Evolutionary conservation across 2,888 invertebrate genomes (phyloP).

Genomic region (Pammene fasciana): DNA sequence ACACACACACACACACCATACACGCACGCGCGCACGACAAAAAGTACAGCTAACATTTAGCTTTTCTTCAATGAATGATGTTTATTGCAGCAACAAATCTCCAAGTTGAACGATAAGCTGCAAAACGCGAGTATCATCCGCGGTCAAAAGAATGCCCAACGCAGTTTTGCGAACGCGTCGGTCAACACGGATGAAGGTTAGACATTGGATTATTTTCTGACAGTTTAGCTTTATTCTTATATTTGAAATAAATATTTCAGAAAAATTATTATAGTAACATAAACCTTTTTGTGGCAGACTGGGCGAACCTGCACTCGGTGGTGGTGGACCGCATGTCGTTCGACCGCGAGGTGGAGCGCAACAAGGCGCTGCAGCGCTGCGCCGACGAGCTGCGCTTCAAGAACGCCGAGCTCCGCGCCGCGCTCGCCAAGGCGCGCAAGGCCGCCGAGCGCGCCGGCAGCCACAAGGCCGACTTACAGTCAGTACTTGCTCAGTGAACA

Average conservation of each 20-base stretch:
- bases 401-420: conserved; percentile 72
- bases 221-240: too few species aligned
- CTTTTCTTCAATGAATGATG: not conserved
- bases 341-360: conserved; percentile 76
- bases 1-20: too few species aligned
- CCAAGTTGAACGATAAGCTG: conserved; percentile 58
- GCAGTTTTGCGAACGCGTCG: conserved; percentile 55
- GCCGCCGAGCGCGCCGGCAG: conserved; percentile 53
- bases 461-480: conserved; percentile 28
- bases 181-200: conserved; percentile 79
- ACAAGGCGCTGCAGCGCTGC: conserved; percentile 68
- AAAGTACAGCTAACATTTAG: too few species aligned
- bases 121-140: conserved; percentile 47
- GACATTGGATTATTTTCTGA: too few species aligned
- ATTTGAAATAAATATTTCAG: too few species aligned
- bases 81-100: conserved; percentile 56
- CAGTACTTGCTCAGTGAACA: not conserved
- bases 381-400: conserved; percentile 78
- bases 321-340: conserved; percentile 79
- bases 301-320: conserved; percentile 74
- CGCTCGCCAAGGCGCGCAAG: conserved; percentile 66
- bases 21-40: too few species aligned
- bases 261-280: not conserved
- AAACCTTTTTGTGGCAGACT: conserved; percentile 57
- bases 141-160: conserved; percentile 47